A percentile compares a stretch with the other conserved stretches of the same genome.
phyloP scores from a whole-genome alignment of 1,140 invertebrate species.

The Eufriesea mexicana region DNA sequence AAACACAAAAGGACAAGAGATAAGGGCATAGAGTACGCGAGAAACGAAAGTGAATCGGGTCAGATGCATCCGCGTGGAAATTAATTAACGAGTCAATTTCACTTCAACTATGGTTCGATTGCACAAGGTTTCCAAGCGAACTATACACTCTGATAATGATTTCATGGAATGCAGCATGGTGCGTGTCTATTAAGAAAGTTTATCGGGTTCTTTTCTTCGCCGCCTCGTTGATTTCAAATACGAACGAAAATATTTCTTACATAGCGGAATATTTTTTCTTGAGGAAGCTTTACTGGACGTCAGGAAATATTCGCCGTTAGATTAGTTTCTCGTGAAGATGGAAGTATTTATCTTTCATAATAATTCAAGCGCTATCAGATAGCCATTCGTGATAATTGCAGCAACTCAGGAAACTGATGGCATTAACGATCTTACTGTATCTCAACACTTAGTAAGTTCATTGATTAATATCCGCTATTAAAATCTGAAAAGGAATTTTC shows the following conservation, averaged over 20 bases:
- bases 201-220: constrained; percentile 62
- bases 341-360: constrained; percentile 4
- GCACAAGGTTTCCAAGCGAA: constrained; percentile 42
- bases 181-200: constrained; percentile 63
- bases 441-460: not conserved
- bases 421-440: constrained; percentile 1
- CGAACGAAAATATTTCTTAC: constrained; percentile 1
- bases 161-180: constrained; percentile 54
- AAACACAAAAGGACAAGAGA: constrained; percentile 20
- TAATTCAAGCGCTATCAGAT: not conserved
- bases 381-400: not conserved
- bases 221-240: constrained; percentile 64
- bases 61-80: constrained; percentile 67
- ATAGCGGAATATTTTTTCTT: not conserved
- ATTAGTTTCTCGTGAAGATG: not conserved
- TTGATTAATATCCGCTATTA: no score
- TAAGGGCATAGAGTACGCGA: not conserved
- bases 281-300: not conserved
- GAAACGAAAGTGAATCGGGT: constrained; percentile 45
- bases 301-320: not conserved
- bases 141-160: constrained; percentile 75
- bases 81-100: constrained; percentile 79
- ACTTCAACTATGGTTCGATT: constrained; percentile 75
- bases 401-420: not conserved
- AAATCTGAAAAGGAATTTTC: no score